Base-by-base conservation (phyloP, 2,113 vertebrate species). In the Sceloporus undulatus region DNA sequence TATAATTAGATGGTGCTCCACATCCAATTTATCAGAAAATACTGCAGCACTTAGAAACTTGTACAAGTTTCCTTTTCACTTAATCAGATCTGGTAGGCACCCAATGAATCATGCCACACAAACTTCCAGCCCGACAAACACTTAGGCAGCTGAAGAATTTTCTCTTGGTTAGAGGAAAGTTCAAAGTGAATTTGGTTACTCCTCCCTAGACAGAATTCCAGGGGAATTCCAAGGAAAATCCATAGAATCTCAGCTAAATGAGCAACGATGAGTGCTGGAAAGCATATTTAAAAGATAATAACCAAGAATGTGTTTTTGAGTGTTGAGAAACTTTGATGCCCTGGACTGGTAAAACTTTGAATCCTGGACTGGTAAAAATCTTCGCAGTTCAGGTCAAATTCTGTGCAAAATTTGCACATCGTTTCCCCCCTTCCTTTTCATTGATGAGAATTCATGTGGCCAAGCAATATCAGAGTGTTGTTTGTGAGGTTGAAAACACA, bases 41-140 rank as follows among this genome's bases (percentile, higher is more conserved):
- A 85, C 13, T 80, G 84, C 66, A 74, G 66, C 40, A 1, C 34
- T 27, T 5, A 21, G 34, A 27, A 0, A 70, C 6, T 76, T 85
- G 79, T 83, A 70, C 80, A 82, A 88, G 52, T 16, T 52, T 85
- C 79, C 6, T 82, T 65, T 74, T n/a, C 79, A 40, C 48, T 65
- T 56, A 78, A 84, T 88, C 80, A 59, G 13, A 29, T 38, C 38
- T 10, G 34, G 62, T 56, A 38, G 62, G 71, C 42, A 27, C 62
- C 75, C n/a, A 19, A 11, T 68, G n/a, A 83, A 70, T 83, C 59
- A 40, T 87, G 18, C n/a, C 25, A 52, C 4, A 25, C 40, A 78
- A 78, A 68, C 48, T 59, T 80, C 52, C 82, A 71, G 16, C 42
- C 21, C 5, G 40, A 29, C 14, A 4, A 14, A 16, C 16, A 83